Base-by-base conservation (phyloP, 1,140 invertebrate genomes). In the Idris sp. region DNA sequence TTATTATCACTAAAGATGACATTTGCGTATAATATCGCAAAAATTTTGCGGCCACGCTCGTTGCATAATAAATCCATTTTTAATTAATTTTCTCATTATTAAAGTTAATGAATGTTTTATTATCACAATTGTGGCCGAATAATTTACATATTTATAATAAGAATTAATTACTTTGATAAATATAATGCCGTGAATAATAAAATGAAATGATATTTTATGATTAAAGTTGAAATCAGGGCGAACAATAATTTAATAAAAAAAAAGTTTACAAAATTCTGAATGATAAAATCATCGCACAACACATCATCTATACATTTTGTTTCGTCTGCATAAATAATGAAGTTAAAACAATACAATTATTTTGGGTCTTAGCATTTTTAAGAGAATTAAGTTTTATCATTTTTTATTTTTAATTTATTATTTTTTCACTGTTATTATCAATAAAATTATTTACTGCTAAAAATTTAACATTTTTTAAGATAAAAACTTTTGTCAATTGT, bases 61-160 rank as follows among this genome's bases (percentile, higher is more conserved):
- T n/a, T 41, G 43, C 31, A 68, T 68, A 41, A 68, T 49, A 40
- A 48, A 61, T 71, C 19, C 11, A 61, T 72, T 62, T 72, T 62
- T 56, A 72, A 61, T 61, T 69, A 53, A 46, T 69, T 38, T 62
- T 56, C 67, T 56, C 49, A 54, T 72, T 54, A 56, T 62, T 48
- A 56, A 56, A 56, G 31, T 49, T 58, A 58, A 56, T 48, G 43
- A 67, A 62, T 43, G 19, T 41, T 72, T 72, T 56, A 72, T 72
- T 62, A 72, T 56, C 48, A 30, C 38, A 38, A 61, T 38, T 61
- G 40, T 54, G 33, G 54, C 56, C 46, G 13, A 43, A 72, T 64
- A 64, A 72, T 64, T 51, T 72, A 31, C 68, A 72, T 72, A 72
- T 64, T 72, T 72, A 72, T 51, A 72, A 72, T 72, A 54, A 64